Evolutionary conservation across 2,113 vertebrate genomes (phyloP).

Genomic region (Ellobius talpinus): DNA sequence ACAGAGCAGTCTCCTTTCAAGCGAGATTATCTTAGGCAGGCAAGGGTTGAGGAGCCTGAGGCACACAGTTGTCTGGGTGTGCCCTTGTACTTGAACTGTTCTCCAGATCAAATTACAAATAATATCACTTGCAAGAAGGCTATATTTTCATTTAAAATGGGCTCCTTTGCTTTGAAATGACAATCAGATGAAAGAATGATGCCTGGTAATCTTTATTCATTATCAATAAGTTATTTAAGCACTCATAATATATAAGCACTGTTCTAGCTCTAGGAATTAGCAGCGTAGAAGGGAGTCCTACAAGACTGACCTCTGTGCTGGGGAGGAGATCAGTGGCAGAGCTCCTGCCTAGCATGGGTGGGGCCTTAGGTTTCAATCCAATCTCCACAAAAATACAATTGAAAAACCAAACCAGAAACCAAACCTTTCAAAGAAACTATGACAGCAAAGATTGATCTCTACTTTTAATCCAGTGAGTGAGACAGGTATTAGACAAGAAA

Average conservation of each 20-base stretch:
- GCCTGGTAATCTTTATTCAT: not conserved
- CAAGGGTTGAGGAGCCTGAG: not conserved
- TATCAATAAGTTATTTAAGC: conserved; percentile 46
- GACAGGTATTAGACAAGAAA: not conserved
- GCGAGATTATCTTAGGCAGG: conserved; percentile 26
- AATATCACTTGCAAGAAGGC: conserved; percentile 49
- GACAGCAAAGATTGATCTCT: not conserved
- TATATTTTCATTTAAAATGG: conserved; percentile 48
- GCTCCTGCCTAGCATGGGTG: not conserved
- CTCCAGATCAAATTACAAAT: conserved; percentile 62
- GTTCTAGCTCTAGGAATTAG: not conserved
- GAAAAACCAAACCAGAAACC: not conserved
- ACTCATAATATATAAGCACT: not conserved
- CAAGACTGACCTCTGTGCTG: not conserved
- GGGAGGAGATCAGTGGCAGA: not conserved
- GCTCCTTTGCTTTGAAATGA: conserved; percentile 57
- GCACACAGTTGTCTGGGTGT: not conserved
- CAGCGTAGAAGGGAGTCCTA: not conserved
- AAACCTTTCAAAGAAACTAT: not conserved
- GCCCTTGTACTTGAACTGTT: conserved; percentile 60
- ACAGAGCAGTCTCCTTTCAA: conserved; percentile 19
- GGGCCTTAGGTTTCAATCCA: not conserved
- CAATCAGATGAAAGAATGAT: conserved; percentile 42
- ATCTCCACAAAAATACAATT: not conserved
- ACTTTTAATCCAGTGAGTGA: not conserved